These are phyloP conservation scores for Anas platyrhynchos DNA, from an alignment of 2,113 vertebrate genomes.

Conservation along the genomic window DNA sequence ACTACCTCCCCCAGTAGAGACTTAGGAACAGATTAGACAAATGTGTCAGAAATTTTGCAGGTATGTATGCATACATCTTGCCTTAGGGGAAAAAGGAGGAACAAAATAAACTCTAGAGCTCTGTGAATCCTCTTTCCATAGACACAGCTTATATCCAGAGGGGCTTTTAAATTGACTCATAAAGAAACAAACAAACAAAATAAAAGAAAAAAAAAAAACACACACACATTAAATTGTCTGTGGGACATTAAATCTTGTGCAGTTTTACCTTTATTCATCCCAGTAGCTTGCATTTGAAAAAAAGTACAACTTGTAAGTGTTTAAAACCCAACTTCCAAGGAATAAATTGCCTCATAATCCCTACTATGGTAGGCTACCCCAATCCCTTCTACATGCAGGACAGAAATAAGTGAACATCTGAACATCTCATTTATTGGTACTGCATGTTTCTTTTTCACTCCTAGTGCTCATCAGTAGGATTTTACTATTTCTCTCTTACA, in stretches of 20 bases:
- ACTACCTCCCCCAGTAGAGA: neutral
- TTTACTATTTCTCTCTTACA: neutral
- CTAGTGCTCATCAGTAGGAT: neutral
- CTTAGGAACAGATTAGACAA: neutral
- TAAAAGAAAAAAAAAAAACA: neutral
- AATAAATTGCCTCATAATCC: neutral
- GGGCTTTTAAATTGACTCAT: neutral
- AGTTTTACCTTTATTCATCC: neutral
- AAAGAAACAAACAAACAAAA: no score
- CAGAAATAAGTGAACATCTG: neutral
- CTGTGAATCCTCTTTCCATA: neutral
- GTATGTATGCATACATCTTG: neutral
- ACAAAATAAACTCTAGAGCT: neutral
- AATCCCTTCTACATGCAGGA: neutral
- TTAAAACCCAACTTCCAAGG: neutral
- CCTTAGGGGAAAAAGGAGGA: neutral
- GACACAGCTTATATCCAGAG: neutral
- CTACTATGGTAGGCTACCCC: neutral
- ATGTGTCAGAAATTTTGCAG: neutral
- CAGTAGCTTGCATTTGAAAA: neutral
- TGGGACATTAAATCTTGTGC: neutral
- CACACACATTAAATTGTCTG: neutral
- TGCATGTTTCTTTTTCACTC: neutral
- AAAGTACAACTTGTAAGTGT: neutral
- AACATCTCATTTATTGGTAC: neutral